phyloP scores from a whole-genome alignment of 2,888 invertebrate genomes.

The Linyphia triangularis region DNA sequence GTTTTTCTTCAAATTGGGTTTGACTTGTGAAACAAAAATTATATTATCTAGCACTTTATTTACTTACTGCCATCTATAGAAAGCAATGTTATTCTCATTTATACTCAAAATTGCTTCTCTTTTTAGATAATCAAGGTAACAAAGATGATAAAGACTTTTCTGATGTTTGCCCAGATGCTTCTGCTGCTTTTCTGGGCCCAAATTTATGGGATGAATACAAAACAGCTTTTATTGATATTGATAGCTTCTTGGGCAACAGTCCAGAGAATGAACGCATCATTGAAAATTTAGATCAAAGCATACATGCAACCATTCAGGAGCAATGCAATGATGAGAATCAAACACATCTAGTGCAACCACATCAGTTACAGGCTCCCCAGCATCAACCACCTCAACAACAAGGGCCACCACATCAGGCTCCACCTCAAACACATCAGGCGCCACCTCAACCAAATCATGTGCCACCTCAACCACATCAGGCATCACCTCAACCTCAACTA shows the following conservation, averaged over 20 bases:
- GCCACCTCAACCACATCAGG: not conserved
- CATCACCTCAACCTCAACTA: not conserved
- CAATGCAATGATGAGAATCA: constrained; percentile 1
- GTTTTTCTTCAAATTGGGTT: not conserved
- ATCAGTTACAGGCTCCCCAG: not conserved
- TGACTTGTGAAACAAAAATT: not conserved
- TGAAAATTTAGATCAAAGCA: constrained; percentile 32
- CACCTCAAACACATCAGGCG: not conserved
- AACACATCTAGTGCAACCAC: too few relatives aligned
- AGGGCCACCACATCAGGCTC: too few relatives aligned
- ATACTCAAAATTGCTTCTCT: not conserved
- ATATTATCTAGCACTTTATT: too few relatives aligned
- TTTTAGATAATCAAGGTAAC: constrained; percentile 35
- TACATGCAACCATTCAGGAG: not conserved
- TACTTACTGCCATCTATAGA: too few relatives aligned
- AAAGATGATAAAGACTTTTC: constrained; percentile 81
- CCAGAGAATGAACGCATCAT: constrained; percentile 23
- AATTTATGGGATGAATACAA: constrained; percentile 90
- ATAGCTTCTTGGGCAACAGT: constrained; percentile 79
- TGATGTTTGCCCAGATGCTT: constrained; percentile 92
- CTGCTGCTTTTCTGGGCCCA: constrained; percentile 96
- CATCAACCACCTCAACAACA: not conserved
- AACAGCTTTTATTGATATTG: constrained; percentile 80
- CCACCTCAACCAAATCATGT: not conserved
- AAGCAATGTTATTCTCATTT: not conserved